Evolutionary conservation across 2,797 vertebrate species (phyloP), one percentile per base, ranked within the genome.

Genomic region (Galaxias olidus): DNA sequence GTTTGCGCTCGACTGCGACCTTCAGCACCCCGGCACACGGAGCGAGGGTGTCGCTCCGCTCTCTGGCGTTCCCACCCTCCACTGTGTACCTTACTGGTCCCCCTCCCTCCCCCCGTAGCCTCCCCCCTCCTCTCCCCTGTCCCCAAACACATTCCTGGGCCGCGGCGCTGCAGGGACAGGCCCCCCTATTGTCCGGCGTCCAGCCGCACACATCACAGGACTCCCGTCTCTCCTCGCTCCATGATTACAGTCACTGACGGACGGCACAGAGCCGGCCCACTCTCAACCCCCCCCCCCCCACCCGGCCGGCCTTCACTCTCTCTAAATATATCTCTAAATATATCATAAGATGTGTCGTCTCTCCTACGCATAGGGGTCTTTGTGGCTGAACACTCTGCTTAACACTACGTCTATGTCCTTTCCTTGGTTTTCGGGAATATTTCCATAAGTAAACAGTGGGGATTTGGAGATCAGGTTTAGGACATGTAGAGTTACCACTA

Each of bases 201-300:
- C n/a, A n/a, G n/a, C n/a, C n/a, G n/a, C n/a, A n/a, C 4, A 71
- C 78, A 82, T 87, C 79, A 84, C 71, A 76, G 78, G 82, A 65
- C 71, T 66, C 61, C 17, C 30, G 17, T 69, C 79, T 82, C 66
- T 89, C 86, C 80, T 71, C 86, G 49, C 84, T 65, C 64, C 48
- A 53, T 81, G 69, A 91, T 91, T 74, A 86, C 77, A 82, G 65
- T 53, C n/a, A 76, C 61, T 78, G 81, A 84, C 67, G 65, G 80
- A 73, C 42, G 45, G 63, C 54, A 61, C 19, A 8, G 53, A 65
- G 44, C 50, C 17, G 54, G 59, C 12, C 56, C 53, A 71, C 68
- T 72, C 62, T 20, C 9, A n/a, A 45, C 44, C 20, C 52, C 15
- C 4, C 45, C 54, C 43, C 65, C 59, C n/a, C 58, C 14, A 14